phyloP scores from a whole-genome alignment of 1,140 invertebrate species.

The Adoxophyes honmai region DNA sequence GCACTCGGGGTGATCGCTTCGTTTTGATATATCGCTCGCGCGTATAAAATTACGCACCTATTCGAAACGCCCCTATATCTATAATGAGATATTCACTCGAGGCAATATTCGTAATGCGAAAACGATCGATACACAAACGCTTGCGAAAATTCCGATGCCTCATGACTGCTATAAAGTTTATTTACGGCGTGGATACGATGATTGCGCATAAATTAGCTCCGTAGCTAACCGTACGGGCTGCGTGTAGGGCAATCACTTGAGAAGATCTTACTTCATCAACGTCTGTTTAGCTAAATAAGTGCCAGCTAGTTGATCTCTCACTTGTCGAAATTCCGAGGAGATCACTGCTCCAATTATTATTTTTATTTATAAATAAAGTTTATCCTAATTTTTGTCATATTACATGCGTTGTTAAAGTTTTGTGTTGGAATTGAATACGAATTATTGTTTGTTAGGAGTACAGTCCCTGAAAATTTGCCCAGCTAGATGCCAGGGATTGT shows the following conservation, averaged over 20 bases:
- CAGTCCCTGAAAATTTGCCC: no score
- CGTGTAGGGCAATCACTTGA: background rate
- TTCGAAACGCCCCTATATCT: conserved; percentile 35
- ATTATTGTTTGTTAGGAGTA: no score
- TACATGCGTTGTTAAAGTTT: no score
- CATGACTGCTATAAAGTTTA: conserved; percentile 27
- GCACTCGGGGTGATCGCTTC: conserved; percentile 31
- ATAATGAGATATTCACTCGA: conserved; percentile 40
- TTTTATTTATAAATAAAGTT: no score
- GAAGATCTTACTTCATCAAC: no score
- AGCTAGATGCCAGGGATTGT: no score
- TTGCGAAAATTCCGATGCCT: conserved; percentile 36
- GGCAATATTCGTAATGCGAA: conserved; percentile 30
- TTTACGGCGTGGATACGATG: conserved; percentile 26
- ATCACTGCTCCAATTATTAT: no score
- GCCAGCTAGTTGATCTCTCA: no score
- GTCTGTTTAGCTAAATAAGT: no score
- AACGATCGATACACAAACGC: conserved; percentile 35
- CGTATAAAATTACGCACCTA: conserved; percentile 54
- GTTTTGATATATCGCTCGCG: conserved; percentile 46
- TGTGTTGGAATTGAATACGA: no score
- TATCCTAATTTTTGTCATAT: no score
- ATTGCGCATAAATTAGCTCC: conserved; percentile 29
- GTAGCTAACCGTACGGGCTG: background rate
- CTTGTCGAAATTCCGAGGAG: no score